A percentile compares a stretch with the other conserved stretches of the same genome.
These are phyloP conservation scores for Anhinga rufa DNA, from an alignment of 2,113 vertebrate species.

Conservation along the genomic window DNA sequence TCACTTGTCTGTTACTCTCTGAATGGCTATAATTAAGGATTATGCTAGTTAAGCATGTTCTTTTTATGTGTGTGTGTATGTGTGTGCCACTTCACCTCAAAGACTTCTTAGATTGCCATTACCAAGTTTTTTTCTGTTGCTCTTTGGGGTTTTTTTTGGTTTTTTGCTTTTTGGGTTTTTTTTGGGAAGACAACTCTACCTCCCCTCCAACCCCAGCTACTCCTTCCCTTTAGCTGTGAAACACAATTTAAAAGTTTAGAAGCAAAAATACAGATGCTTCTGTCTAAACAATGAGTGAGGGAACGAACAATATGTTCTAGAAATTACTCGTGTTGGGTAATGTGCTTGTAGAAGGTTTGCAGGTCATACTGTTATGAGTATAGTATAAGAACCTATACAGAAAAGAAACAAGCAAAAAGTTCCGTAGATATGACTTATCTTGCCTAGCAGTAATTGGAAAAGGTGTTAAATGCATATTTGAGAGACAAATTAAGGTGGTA, in stretches of 20 bases:
- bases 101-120: neutral
- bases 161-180: neutral
- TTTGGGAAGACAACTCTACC: accelerated
- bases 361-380: neutral
- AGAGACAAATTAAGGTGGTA: neutral
- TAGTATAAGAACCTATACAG: neutral
- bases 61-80: neutral
- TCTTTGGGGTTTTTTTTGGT: neutral
- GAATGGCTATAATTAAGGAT: neutral
- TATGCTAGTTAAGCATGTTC: neutral
- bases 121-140: neutral
- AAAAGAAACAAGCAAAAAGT: neutral
- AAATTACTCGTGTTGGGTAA: neutral
- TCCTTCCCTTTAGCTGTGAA: neutral
- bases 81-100: neutral
- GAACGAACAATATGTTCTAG: neutral
- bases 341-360: neutral
- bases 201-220: neutral
- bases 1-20: neutral
- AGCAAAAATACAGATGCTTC: neutral
- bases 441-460: neutral
- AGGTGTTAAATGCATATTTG: neutral
- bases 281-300: neutral
- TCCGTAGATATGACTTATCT: neutral
- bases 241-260: neutral